phyloP scores from a whole-genome alignment of 2,888 invertebrate species.

The Dexiosoma caninum region DNA sequence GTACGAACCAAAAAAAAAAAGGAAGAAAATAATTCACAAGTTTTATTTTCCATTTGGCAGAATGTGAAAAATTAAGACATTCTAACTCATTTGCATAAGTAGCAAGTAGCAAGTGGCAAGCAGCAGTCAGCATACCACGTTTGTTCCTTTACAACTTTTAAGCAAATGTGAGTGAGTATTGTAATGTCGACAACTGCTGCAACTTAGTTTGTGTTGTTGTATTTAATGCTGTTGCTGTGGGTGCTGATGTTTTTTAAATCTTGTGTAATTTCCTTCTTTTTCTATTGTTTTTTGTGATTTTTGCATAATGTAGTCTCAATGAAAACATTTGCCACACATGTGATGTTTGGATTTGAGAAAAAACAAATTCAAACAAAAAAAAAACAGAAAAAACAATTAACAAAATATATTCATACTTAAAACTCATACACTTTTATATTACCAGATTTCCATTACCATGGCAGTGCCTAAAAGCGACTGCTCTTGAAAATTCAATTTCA shows the following conservation, averaged over 20 bases:
- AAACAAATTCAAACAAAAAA: constrained; percentile 18
- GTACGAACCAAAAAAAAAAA: constrained; percentile 21
- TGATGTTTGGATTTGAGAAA: constrained; percentile 28
- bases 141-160: constrained; percentile 5
- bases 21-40: constrained; percentile 54
- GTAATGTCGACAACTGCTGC: constrained; percentile 45
- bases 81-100: constrained; percentile 64
- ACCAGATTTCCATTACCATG: constrained; percentile 21
- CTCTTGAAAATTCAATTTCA: constrained; percentile 57
- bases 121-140: constrained; percentile 25
- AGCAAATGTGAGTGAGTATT: constrained; percentile 24
- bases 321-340: constrained; percentile 63
- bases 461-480: constrained; percentile 2
- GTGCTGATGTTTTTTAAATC: constrained; percentile 53
- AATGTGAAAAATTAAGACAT: constrained; percentile 63
- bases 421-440: constrained; percentile 22
- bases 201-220: not conserved
- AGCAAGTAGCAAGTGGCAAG: constrained; percentile 55
- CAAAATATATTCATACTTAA: constrained; percentile 40
- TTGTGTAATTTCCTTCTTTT: constrained; percentile 45
- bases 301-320: constrained; percentile 59
- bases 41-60: constrained; percentile 55
- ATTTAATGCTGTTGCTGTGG: constrained; percentile 27
- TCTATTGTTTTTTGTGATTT: constrained; percentile 2
- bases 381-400: not conserved